Evolutionary conservation across 1,140 invertebrate genomes (phyloP).

Genomic region (Holotrichia oblita): DNA sequence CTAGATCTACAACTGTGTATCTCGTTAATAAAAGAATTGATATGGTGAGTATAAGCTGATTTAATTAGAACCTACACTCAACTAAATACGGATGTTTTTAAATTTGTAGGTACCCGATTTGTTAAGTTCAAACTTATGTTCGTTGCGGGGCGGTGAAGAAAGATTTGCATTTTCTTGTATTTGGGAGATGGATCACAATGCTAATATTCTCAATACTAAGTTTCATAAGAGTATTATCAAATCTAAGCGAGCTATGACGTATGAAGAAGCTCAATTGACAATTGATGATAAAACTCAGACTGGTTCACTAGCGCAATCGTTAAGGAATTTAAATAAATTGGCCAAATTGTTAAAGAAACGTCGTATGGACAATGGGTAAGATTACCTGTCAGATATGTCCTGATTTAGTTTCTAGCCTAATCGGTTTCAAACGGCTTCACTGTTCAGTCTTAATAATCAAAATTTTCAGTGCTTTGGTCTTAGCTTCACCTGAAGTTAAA

Average conservation of each 20-base stretch:
- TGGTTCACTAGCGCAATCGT: slow-evolving; percentile 78
- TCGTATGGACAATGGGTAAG: slow-evolving; percentile 86
- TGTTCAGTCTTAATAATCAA: too few species aligned
- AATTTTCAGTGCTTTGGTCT: slow-evolving; percentile 79
- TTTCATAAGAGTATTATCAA: slow-evolving; percentile 95
- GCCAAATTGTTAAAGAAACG: slow-evolving; percentile 90
- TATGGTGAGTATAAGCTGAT: too few species aligned
- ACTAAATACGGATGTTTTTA: too few species aligned
- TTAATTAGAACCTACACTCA: too few species aligned
- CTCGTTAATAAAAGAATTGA: slow-evolving; percentile 89
- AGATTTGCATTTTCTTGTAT: slow-evolving; percentile 93
- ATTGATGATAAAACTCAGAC: slow-evolving; percentile 85
- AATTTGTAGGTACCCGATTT: too few species aligned
- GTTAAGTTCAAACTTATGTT: slow-evolving; percentile 93
- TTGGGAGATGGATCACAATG: slow-evolving; percentile 89
- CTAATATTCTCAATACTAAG: slow-evolving; percentile 82
- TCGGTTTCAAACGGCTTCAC: too few species aligned
- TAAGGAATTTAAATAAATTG: slow-evolving; percentile 83
- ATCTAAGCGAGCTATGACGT: slow-evolving; percentile 90
- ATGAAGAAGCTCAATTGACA: slow-evolving; percentile 92
- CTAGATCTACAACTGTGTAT: slow-evolving; percentile 89
- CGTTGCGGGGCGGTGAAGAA: slow-evolving; percentile 84
- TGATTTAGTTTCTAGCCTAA: too few species aligned
- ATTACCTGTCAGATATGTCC: too few species aligned
- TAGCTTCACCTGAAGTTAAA: slow-evolving; percentile 93